phyloP scores from a whole-genome alignment of 2,888 invertebrate species.

The Rugalucina vietnamica region DNA sequence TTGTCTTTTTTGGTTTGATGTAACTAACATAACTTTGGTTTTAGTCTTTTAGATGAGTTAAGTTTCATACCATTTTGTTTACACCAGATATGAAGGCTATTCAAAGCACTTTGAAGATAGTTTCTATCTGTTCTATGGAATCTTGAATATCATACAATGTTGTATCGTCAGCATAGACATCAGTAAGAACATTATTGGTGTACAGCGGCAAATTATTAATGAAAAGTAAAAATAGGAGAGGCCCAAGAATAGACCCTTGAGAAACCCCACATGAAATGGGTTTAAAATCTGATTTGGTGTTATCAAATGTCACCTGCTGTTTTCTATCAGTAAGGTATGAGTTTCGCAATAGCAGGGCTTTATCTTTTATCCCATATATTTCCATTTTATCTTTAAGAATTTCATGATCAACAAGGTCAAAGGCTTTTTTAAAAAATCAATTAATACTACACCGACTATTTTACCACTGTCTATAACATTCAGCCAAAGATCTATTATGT shows the following conservation, averaged over 20 bases:
- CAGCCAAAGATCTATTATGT: not conserved
- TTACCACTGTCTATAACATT: not conserved
- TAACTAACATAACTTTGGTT: not conserved
- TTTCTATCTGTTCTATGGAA: not conserved
- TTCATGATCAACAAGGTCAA: not conserved
- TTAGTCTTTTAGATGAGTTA: slow-evolving; percentile 1
- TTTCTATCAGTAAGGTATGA: not conserved
- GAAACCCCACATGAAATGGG: not conserved
- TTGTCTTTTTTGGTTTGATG: not conserved
- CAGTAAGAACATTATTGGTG: not conserved
- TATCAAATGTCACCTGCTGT: not conserved
- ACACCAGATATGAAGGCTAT: not conserved
- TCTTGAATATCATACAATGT: not conserved
- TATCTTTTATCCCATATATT: not conserved
- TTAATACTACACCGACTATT: not conserved
- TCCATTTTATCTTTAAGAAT: not conserved
- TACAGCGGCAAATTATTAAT: not conserved
- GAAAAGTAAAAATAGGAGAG: not conserved
- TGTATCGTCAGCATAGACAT: not conserved
- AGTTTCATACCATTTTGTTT: not conserved
- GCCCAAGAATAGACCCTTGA: not conserved
- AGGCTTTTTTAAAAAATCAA: not conserved
- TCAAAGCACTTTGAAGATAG: not conserved
- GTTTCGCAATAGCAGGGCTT: not conserved
- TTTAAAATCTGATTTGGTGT: not conserved